Base-by-base conservation (phyloP, 1,140 invertebrate genomes). In the Drosophila kepulauana region DNA sequence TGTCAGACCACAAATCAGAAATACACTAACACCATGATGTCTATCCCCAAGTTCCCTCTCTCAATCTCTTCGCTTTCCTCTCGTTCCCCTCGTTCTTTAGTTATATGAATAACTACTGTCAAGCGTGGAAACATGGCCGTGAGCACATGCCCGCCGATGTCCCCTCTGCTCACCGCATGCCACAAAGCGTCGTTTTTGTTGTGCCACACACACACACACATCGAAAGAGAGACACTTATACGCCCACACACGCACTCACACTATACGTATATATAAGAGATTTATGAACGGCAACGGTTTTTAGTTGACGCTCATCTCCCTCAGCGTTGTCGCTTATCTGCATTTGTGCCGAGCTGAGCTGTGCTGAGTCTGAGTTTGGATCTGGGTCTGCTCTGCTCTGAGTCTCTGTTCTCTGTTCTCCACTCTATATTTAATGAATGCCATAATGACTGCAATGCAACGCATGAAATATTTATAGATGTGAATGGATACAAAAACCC, bases 1-100 rank as follows among this genome's bases (percentile, higher is more conserved):
- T 89, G 86, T 90, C 86, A 89, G 82, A 91, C 86, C 86, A 89
- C 86, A 89, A 89, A 90, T 89, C 86, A 90, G 76, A 89, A 90
- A 89, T 90, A 86, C 76, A 90, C 86, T 79, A 80, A 78, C 84
- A 84, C 85, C 73, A 80, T 59, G 61, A 57, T 65, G 69, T 67
- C 66, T 63, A 66, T 65, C 49, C 61, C 52, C 63, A 49, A 72
- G 61, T 58, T 52, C 62, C 45, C 20, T 20, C 20, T 20, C 2
- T 1, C 20, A 3, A 1, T 20, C 20, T 20, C 4, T 6, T 20
- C 43, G 46, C 33, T 20, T 45, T 33, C 16, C n/a, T 63, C 15
- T 35, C 3, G 15, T 20, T 45, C 38, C 41, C 3, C 56, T 8
- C 35, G 20, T 13, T 69, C 51, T 43, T 61, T 79, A 69, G 75